These are phyloP conservation scores for Plotosus lineatus DNA, from an alignment of 2,113 vertebrate species.

Conservation along the genomic window DNA sequence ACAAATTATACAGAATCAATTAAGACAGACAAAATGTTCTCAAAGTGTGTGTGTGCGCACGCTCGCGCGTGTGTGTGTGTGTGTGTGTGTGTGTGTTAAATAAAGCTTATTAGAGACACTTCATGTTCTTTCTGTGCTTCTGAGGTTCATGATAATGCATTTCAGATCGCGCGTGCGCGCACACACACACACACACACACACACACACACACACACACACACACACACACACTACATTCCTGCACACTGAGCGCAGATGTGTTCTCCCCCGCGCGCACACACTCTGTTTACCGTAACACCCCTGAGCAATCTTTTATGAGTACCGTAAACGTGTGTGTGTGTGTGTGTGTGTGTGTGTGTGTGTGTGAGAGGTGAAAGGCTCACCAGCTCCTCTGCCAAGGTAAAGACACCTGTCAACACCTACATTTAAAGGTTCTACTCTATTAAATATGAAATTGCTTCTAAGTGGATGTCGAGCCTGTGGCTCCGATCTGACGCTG, in stretches of 20 bases:
- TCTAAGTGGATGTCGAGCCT: not conserved
- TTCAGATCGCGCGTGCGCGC: conserved; percentile 7
- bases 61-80: not conserved
- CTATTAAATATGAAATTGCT: not conserved
- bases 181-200: conserved; percentile 7
- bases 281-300: conserved; percentile 22
- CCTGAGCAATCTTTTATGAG: conserved; percentile 32
- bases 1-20: not conserved
- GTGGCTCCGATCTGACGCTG: not conserved
- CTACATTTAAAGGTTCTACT: not conserved
- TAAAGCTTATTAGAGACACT: conserved; percentile 4
- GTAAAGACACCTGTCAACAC: conserved; percentile 40
- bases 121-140: conserved; percentile 19
- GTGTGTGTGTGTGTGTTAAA: not conserved
- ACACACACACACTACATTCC: conserved; percentile 40
- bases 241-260: conserved; percentile 46
- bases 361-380: not conserved
- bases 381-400: conserved; percentile 23
- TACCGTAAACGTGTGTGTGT: conserved; percentile 8
- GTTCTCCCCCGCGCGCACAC: not conserved
- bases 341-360: conserved; percentile 7
- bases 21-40: not conserved
- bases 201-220: conserved; percentile 22
- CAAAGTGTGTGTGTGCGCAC: not conserved
- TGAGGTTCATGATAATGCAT: conserved; percentile 41